Evolutionary conservation across 35 echinoderm and acorn worm species (phyloP), one percentile per base, ranked within the genome.

Genomic region (Hemicentrotus pulcherrimus): DNA sequence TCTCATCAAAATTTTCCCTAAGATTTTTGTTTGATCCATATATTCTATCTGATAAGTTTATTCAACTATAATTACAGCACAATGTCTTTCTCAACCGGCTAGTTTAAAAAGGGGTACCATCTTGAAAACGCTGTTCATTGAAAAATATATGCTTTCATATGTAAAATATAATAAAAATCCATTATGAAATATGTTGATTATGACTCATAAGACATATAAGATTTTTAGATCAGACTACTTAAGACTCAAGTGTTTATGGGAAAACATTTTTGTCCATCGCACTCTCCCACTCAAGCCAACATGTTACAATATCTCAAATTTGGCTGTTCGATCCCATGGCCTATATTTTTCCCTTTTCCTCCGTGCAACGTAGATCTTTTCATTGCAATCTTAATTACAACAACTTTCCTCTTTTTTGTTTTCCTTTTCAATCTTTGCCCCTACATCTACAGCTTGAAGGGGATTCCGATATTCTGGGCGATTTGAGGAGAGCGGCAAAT

Each of bases 401-500:
- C 88, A 45, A 16, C 18, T 47, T 90, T 16, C 11, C 18, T 30
- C n/a, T 0, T 32, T 89, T 15, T 90, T 90, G 31, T 89, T 89
- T 11, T 89, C 19, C 88, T 90, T 90, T 90, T 90, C 88, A 19
- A 46, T 93, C 32, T 93, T n/a, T 93, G 18, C 19, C 48, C 91
- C 46, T 55, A 11, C 46, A 30, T 41, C 45, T 11, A 58, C 91
- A 93, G 91, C 32, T 31, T 58, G 32, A 93, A 93, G 91, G 13
- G n/a, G 91, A 93, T 31, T 58, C 48, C n/a, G 91, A 93, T 93
- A 93, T 93, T 93, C 91, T 93, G 18, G 91, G 46, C 16, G 91
- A 93, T 58, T 58, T 93, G 91, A 93, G 91, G 48, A 93, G 91
- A 93, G 91, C 91, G 28, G 91, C 91, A 22, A 58, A 93, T 58